phyloP scores from a whole-genome alignment of 1,140 invertebrate genomes.

The Conus betulinus region DNA sequence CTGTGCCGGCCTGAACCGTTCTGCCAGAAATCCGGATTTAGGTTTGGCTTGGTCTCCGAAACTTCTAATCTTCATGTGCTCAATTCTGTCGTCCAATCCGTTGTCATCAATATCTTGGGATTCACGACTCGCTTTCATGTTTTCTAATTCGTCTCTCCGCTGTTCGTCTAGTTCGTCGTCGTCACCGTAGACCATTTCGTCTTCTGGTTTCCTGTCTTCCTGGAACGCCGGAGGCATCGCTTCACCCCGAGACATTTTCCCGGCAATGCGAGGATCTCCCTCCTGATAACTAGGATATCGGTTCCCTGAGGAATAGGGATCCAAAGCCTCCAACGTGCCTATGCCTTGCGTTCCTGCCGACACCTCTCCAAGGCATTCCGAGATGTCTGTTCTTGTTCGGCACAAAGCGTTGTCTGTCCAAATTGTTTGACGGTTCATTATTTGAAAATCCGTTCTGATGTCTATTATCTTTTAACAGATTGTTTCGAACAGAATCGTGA shows the following conservation, averaged over 20 bases:
- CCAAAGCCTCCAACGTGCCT: not conserved
- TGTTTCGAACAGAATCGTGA: not conserved
- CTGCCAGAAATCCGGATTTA: not conserved
- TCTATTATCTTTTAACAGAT: not conserved
- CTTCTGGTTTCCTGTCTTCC: too few relatives aligned
- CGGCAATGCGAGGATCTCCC: too few relatives aligned
- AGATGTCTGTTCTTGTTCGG: not conserved
- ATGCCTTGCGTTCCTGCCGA: not conserved
- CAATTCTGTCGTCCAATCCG: not conserved
- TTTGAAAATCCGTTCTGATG: not conserved
- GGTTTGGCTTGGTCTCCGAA: not conserved
- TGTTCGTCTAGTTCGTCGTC: too few relatives aligned
- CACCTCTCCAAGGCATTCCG: not conserved
- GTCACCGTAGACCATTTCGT: too few relatives aligned
- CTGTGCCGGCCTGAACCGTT: not conserved
- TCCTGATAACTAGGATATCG: not conserved
- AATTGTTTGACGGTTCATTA: not conserved
- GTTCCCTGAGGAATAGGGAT: not conserved
- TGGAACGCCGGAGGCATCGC: too few relatives aligned
- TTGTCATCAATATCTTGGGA: not conserved
- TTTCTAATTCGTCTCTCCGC: too few relatives aligned
- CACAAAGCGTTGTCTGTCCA: not conserved
- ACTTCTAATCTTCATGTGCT: not conserved
- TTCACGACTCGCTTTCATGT: too few relatives aligned
- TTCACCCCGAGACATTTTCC: too few relatives aligned